phyloP scores from a whole-genome alignment of 2,888 invertebrate species.

The Andrena trimmerana region DNA sequence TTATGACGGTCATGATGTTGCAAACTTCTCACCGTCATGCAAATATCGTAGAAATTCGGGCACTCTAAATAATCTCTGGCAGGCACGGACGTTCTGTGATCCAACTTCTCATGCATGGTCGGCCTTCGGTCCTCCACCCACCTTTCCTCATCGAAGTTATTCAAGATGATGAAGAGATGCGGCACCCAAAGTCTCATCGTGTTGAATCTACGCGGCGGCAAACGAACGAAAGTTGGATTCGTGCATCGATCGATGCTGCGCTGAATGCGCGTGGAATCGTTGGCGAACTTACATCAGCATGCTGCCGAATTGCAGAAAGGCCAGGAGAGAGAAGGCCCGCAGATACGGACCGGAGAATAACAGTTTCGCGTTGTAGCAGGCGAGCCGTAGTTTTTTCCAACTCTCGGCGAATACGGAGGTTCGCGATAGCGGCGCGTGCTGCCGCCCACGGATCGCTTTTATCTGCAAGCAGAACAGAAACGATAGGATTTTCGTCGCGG shows the following conservation, averaged over 20 bases:
- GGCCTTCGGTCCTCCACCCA: constrained; percentile 77
- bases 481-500: too few species aligned
- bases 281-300: constrained; percentile 88
- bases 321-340: constrained; percentile 88
- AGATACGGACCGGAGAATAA: constrained; percentile 89
- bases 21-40: constrained; percentile 50
- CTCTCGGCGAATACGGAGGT: constrained; percentile 71
- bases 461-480: constrained; percentile 80
- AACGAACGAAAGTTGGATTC: neutral
- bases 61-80: constrained; percentile 36
- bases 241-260: neutral
- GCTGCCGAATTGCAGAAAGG: constrained; percentile 88
- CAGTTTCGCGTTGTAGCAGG: constrained; percentile 88
- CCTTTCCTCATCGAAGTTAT: constrained; percentile 82
- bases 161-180: constrained; percentile 87
- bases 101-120: constrained; percentile 85
- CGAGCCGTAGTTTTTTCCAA: constrained; percentile 86
- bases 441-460: constrained; percentile 80
- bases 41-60: constrained; percentile 52
- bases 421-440: constrained; percentile 59
- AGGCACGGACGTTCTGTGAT: constrained; percentile 57
- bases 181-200: constrained; percentile 88
- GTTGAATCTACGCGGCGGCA: constrained; percentile 85
- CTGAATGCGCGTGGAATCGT: neutral
- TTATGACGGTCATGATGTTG: too few species aligned